phyloP scores from a whole-genome alignment of 2,797 vertebrate species.

The Hemibagrus guttatus region DNA sequence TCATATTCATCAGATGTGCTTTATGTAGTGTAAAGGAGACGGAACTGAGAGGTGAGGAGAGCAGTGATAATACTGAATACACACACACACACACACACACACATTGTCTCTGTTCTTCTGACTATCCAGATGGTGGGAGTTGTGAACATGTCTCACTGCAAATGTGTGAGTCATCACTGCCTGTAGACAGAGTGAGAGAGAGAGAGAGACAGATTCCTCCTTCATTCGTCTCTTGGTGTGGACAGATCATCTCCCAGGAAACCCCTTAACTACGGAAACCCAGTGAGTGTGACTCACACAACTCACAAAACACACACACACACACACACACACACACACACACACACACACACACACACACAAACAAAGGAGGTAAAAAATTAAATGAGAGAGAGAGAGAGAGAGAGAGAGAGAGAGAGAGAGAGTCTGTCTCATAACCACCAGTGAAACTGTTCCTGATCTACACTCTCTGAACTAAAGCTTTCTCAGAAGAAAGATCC shows the following conservation, averaged over 20 bases:
- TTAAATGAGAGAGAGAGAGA: neutral
- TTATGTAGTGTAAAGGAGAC: slow-evolving; percentile 45
- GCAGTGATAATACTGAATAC: neutral
- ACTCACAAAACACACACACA: neutral
- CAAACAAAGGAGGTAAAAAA: neutral
- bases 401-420: neutral
- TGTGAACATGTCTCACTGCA: neutral
- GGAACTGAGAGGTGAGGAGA: slow-evolving; percentile 41
- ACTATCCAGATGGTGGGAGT: slow-evolving; percentile 7
- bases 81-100: slow-evolving; percentile 17
- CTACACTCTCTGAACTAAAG: too few species aligned
- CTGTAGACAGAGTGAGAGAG: neutral
- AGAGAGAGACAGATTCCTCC: slow-evolving; percentile 29
- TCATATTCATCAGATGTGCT: slow-evolving; percentile 25
- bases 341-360: neutral
- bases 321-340: neutral
- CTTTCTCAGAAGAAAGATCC: neutral
- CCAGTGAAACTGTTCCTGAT: neutral
- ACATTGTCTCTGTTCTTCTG: neutral
- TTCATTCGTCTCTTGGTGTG: neutral
- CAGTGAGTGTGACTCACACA: slow-evolving; percentile 39
- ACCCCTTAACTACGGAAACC: slow-evolving; percentile 42
- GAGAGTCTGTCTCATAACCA: neutral
- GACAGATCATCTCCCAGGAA: slow-evolving; percentile 49
- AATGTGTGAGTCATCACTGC: slow-evolving; percentile 35